These are phyloP conservation scores for Melanchra persicariae DNA, from an alignment of 2,888 invertebrate species.

Conservation along the genomic window DNA sequence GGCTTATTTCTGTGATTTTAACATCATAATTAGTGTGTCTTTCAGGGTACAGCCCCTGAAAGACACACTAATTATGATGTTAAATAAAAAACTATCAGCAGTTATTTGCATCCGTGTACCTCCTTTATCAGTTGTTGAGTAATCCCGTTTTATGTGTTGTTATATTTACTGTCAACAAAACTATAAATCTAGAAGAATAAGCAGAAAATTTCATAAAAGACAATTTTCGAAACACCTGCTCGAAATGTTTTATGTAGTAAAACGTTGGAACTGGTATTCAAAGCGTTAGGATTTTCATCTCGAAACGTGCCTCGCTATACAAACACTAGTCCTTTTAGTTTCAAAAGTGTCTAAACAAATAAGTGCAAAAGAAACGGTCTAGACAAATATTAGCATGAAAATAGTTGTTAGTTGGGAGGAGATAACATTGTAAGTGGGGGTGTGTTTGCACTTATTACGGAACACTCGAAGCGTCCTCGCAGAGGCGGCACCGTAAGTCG, in stretches of 20 bases:
- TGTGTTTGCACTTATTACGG: slow-evolving; percentile 76
- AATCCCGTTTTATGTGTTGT: slow-evolving; percentile 24
- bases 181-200: slow-evolving; percentile 44
- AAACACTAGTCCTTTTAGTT: slow-evolving; percentile 54
- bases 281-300: slow-evolving; percentile 58
- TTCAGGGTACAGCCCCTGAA: too few species aligned
- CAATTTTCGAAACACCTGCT: slow-evolving; percentile 57
- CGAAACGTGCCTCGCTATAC: slow-evolving; percentile 48
- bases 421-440: slow-evolving; percentile 66
- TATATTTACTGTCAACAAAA: slow-evolving; percentile 30
- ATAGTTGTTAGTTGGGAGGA: slow-evolving; percentile 52
- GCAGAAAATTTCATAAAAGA: slow-evolving; percentile 44
- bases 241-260: slow-evolving; percentile 60
- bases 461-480: slow-evolving; percentile 70
- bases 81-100: not conserved
- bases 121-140: not conserved
- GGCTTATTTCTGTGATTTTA: not conserved
- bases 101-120: not conserved
- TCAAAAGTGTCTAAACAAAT: slow-evolving; percentile 59
- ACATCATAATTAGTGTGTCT: too few species aligned
- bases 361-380: slow-evolving; percentile 64
- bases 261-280: slow-evolving; percentile 60
- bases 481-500: slow-evolving; percentile 73
- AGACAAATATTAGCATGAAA: slow-evolving; percentile 69
- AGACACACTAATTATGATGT: not conserved